A percentile compares a stretch with the other conserved stretches of the same genome.
Conservation (phyloP, 1,140 invertebrate genomes). For the Drosophila truncata region DNA sequence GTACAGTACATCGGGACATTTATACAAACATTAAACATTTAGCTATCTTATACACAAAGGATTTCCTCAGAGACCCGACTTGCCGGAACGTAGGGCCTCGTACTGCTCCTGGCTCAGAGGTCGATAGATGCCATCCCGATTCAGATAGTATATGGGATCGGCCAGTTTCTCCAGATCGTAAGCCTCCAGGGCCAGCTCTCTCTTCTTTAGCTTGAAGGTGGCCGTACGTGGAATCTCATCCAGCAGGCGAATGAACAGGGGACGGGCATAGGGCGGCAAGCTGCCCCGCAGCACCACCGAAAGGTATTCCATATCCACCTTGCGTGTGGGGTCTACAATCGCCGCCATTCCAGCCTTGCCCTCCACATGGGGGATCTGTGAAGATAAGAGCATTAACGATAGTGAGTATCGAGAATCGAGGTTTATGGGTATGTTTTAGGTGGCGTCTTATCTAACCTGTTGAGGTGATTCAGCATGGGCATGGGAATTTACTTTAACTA, state of each 20-base stretch:
- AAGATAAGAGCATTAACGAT: slow-evolving; percentile 52
- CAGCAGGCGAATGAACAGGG: slow-evolving; percentile 95
- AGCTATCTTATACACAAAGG: slow-evolving; percentile 1
- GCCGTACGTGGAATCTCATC: slow-evolving; percentile 93
- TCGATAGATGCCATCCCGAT: slow-evolving; percentile 89
- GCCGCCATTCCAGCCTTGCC: slow-evolving; percentile 98
- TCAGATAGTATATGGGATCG: slow-evolving; percentile 92
- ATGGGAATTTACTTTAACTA: slow-evolving; percentile 7
- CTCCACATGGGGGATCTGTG: slow-evolving; percentile 92
- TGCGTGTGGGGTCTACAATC: slow-evolving; percentile 91
- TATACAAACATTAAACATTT: slow-evolving; percentile 24
- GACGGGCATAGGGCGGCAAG: slow-evolving; percentile 94
- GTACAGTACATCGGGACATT: slow-evolving; percentile 45
- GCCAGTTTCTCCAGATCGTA: slow-evolving; percentile 89
- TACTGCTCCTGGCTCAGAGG: slow-evolving; percentile 89
- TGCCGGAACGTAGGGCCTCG: slow-evolving; percentile 88
- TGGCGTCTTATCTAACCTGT: slow-evolving; percentile 18
- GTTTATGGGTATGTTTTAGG: slow-evolving; percentile 17
- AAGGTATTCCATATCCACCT: slow-evolving; percentile 89
- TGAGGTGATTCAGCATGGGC: slow-evolving; percentile 11
- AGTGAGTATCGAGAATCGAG: slow-evolving; percentile 11
- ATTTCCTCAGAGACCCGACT: slow-evolving; percentile 86
- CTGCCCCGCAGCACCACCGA: slow-evolving; percentile 88
- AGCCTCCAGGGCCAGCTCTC: slow-evolving; percentile 92
- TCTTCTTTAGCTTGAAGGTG: slow-evolving; percentile 97